Conservation (phyloP, 2,797 vertebrate species). For the Clarias fuscus region DNA sequence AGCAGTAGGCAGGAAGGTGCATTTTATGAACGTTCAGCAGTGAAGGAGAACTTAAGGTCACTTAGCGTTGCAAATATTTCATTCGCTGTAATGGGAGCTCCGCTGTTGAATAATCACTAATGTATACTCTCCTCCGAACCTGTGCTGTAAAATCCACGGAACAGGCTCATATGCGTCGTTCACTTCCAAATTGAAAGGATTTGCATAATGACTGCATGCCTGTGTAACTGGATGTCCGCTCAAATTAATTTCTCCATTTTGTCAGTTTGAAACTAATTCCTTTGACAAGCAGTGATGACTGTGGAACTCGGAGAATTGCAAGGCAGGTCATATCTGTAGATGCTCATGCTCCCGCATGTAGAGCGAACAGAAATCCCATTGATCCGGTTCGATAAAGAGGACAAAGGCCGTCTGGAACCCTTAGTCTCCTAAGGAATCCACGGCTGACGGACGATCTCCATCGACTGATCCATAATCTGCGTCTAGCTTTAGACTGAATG, state of each 20-base stretch:
- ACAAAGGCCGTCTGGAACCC: not conserved
- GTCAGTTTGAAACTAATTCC: constrained; percentile 35
- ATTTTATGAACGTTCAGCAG: constrained; percentile 11
- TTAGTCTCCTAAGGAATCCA: not conserved
- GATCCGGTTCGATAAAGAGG: constrained; percentile 25
- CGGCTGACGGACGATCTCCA: constrained; percentile 24
- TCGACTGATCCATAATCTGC: not conserved
- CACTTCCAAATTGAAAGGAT: constrained; percentile 44
- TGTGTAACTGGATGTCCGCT: constrained; percentile 37
- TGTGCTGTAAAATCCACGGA: constrained; percentile 35
- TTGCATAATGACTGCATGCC: constrained; percentile 50
- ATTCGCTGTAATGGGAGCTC: constrained; percentile 4
- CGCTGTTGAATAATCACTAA: constrained; percentile 44
- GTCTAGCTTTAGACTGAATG: not conserved
- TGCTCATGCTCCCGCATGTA: not conserved
- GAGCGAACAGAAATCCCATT: constrained; percentile 15
- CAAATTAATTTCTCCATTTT: constrained; percentile 43
- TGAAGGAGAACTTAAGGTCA: constrained; percentile 11
- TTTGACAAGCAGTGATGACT: constrained; percentile 40
- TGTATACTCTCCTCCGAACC: constrained; percentile 31
- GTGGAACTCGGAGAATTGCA: constrained; percentile 37
- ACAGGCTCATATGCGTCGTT: constrained; percentile 39
- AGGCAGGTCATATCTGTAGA: not conserved
- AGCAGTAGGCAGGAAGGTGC: not conserved
- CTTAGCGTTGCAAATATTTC: constrained; percentile 26